phyloP scores from a whole-genome alignment of 2,888 invertebrate genomes.

The Amblyteles armatorius region DNA sequence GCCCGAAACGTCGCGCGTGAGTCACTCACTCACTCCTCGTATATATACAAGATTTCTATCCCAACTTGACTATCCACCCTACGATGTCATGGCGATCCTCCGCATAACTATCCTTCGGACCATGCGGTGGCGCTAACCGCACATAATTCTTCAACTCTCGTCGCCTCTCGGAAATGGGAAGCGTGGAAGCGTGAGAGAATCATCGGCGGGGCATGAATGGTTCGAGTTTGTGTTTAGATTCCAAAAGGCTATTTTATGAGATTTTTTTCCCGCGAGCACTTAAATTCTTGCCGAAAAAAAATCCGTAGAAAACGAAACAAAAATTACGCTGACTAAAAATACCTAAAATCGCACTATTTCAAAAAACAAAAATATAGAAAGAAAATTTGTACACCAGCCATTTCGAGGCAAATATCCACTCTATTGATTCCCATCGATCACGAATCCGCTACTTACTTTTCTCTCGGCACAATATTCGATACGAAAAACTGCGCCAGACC shows the following conservation, averaged over 20 bases:
- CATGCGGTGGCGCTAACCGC: slow-evolving; percentile 74
- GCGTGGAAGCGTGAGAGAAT: slow-evolving; percentile 64
- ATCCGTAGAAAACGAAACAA: background rate
- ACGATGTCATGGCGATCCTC: slow-evolving; percentile 33
- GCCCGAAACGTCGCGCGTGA: slow-evolving; percentile 25
- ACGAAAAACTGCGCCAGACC: background rate
- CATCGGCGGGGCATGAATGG: slow-evolving; percentile 25
- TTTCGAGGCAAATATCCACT: background rate
- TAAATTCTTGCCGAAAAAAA: background rate
- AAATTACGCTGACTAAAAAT: background rate
- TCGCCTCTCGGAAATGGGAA: slow-evolving; percentile 52
- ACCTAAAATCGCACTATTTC: background rate
- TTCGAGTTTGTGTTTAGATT: background rate
- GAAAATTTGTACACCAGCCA: background rate
- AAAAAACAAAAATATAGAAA: no score
- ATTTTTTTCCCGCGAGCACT: background rate
- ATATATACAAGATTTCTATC: slow-evolving; percentile 1
- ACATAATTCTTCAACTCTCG: slow-evolving; percentile 72
- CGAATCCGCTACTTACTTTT: background rate
- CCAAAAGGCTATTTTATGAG: background rate
- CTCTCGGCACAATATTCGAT: background rate
- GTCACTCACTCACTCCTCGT: slow-evolving; percentile 15
- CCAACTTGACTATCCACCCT: background rate
- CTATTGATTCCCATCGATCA: background rate
- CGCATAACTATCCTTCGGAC: slow-evolving; percentile 65